A percentile compares a stretch with the other conserved stretches of the same genome.
phyloP scores from a whole-genome alignment of 2,888 invertebrate genomes.

The Agrochola litura region DNA sequence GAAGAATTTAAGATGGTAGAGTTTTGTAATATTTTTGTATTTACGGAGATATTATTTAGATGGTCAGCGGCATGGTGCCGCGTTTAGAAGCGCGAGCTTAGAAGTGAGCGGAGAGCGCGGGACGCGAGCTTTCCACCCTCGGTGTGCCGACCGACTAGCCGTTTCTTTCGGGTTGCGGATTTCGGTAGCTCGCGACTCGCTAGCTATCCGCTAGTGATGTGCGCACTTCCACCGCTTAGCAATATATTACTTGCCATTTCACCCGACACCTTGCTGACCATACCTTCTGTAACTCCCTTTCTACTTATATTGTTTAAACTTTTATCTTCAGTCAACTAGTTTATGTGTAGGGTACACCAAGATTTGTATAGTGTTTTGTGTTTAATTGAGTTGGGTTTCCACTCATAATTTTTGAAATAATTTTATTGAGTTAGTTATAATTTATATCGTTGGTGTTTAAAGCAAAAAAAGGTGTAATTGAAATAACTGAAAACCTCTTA shows the following conservation, averaged over 20 bases:
- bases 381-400: background rate
- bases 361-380: constrained; percentile 4
- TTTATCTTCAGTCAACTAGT: constrained; percentile 17
- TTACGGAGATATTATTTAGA: constrained; percentile 26
- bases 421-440: background rate
- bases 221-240: constrained; percentile 64
- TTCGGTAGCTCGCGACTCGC: constrained; percentile 44
- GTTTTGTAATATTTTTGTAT: background rate
- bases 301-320: constrained; percentile 25
- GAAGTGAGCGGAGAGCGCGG: constrained; percentile 19
- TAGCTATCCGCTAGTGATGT: constrained; percentile 68
- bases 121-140: constrained; percentile 57
- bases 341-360: background rate
- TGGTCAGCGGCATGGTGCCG: constrained; percentile 8
- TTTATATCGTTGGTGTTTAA: background rate
- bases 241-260: constrained; percentile 49
- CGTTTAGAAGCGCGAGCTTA: constrained; percentile 42
- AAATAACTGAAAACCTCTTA: background rate
- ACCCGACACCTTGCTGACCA: constrained; percentile 28
- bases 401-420: background rate
- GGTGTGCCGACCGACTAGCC: constrained; percentile 63
- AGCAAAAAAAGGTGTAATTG: background rate
- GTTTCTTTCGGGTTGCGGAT: constrained; percentile 45
- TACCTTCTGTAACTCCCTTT: constrained; percentile 6
- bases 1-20: background rate